Evolutionary conservation across 2,888 invertebrate genomes (phyloP).

Genomic region (Nomada ferruginata): DNA sequence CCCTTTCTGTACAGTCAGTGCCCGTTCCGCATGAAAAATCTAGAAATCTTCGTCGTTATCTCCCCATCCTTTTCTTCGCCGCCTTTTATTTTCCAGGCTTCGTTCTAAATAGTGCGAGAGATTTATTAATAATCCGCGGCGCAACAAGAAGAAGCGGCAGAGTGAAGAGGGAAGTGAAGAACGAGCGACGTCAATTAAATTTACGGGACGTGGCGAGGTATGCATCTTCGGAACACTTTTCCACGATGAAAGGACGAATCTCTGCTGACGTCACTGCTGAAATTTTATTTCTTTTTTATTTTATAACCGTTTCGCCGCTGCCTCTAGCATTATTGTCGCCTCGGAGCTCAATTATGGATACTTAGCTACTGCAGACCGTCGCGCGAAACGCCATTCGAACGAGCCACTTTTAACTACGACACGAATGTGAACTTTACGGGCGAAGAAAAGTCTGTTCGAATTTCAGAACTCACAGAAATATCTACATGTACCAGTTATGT

Average conservation of each 20-base stretch:
- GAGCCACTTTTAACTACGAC: slow-evolving; percentile 9
- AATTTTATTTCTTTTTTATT: slow-evolving; percentile 54
- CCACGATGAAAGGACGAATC: slow-evolving; percentile 20
- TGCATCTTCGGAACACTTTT: slow-evolving; percentile 38
- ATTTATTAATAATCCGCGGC: slow-evolving; percentile 58
- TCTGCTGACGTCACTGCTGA: slow-evolving; percentile 9
- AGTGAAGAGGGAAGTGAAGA: background rate
- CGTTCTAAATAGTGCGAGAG: slow-evolving; percentile 47
- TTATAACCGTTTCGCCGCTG: slow-evolving; percentile 39
- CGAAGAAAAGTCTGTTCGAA: slow-evolving; percentile 32
- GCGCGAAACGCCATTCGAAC: slow-evolving; percentile 32
- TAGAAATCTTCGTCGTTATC: slow-evolving; percentile 15
- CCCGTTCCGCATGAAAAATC: background rate
- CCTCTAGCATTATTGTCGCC: slow-evolving; percentile 44
- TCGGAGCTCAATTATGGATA: slow-evolving; percentile 53
- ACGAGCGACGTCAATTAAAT: slow-evolving; percentile 55
- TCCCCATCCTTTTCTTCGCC: background rate
- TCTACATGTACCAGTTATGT: background rate
- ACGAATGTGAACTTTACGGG: slow-evolving; percentile 42
- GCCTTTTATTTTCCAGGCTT: slow-evolving; percentile 37
- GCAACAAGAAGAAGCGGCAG: slow-evolving; percentile 23
- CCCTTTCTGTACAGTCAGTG: background rate
- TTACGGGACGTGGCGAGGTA: slow-evolving; percentile 32
- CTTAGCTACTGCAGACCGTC: slow-evolving; percentile 37
- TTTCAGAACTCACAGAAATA: background rate